Percentiles rank a stretch among this genome's conserved stretches.
Conservation (phyloP, 1,140 invertebrate species). For the Temnothorax curvispinosus region DNA sequence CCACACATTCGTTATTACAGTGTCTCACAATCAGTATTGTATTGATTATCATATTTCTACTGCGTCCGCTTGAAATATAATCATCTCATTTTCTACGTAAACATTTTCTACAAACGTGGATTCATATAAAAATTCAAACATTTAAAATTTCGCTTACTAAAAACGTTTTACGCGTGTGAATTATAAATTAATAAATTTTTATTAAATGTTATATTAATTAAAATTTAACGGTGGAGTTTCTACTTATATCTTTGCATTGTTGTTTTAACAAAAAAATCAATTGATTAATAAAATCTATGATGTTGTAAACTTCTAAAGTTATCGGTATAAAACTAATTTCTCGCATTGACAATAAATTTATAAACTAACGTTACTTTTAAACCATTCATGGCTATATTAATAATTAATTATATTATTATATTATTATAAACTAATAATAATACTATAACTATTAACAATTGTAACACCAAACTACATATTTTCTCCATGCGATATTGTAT, state of each 20-base stretch:
- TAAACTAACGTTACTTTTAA: too few relatives aligned
- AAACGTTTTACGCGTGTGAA: not conserved
- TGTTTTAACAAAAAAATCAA: not conserved
- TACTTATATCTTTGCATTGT: not conserved
- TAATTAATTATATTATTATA: too few relatives aligned
- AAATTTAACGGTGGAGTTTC: not conserved
- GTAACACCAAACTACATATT: too few relatives aligned
- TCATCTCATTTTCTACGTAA: not conserved
- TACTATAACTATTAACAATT: too few relatives aligned
- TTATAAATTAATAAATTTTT: not conserved
- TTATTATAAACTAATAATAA: too few relatives aligned
- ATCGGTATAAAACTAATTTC: too few relatives aligned
- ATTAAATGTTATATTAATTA: not conserved
- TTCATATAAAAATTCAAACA: not conserved
- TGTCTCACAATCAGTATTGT: not conserved
- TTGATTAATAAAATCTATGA: not conserved
- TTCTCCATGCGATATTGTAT: not conserved
- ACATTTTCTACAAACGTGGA: too few relatives aligned
- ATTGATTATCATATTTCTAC: slow-evolving; percentile 26
- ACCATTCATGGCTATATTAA: too few relatives aligned
- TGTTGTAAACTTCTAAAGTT: not conserved
- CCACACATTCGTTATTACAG: not conserved
- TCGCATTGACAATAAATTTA: too few relatives aligned
- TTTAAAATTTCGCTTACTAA: not conserved
- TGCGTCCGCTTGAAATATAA: slow-evolving; percentile 29